Base-by-base conservation (phyloP, 2,888 invertebrate species). In the Chalcis sispes region DNA sequence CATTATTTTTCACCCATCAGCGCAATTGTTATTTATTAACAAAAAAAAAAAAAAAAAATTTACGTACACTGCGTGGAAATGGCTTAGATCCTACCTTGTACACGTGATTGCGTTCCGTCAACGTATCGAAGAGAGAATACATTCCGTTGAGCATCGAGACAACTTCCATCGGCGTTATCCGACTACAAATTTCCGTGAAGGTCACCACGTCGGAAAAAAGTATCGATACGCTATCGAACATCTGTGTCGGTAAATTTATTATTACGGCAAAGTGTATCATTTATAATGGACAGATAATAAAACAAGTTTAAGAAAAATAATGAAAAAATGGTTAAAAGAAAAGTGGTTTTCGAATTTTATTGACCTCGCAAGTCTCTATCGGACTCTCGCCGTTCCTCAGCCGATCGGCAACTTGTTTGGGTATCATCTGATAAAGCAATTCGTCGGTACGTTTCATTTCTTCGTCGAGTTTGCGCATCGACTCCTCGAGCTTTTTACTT, bases 181-280 rank as follows among this genome's bases (percentile, higher is more conserved):
- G 92, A 83, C 96, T 96, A 88, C 98, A 99, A 85, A 99, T 98
- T 89, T 96, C 96, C 1, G 98, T 98, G 89, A 99, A 99, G 10
- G 97, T 98, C 8, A 99, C 98, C 65, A 99, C 97, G 88, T 99
- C 99, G 27, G 98, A 98, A 90, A 99, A 99, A 75, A 99, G 91
- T 79, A 99, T 96, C 0, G 98, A 98, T 1, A 98, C 98, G 83
- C 94, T 95, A 86, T 98, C 95, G 89, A 98, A 99, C 93, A 96
- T 97, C 98, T 98, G 91, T 87, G 81, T 23, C 27, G 46, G 42
- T 23, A 7, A 18, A n/a, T 23, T 1, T 18, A 18, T 40, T 40
- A 32, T 1, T 4, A 13, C n/a, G n/a, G n/a, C n/a, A n/a, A n/a
- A n/a, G n/a, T n/a, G n/a, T 32, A 5, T 32, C 5, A 32, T 8